Evolutionary conservation across 1,140 invertebrate species (phyloP).

Genomic region (Drosophila ananassae): DNA sequence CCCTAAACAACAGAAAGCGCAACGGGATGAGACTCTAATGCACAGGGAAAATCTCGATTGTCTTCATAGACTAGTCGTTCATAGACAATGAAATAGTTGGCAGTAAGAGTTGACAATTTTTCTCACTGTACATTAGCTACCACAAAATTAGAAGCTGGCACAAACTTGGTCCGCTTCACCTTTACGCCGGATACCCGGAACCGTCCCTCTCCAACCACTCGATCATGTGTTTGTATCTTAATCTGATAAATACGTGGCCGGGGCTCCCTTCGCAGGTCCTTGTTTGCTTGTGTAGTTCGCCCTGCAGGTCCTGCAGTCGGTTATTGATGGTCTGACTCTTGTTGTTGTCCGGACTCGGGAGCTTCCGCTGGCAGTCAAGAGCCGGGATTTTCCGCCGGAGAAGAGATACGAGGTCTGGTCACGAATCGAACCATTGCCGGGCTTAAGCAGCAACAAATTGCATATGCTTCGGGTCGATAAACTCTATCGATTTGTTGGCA

Average conservation of each 20-base stretch:
- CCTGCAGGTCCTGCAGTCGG: slow-evolving; percentile 51
- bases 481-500: slow-evolving; percentile 48
- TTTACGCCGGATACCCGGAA: not conserved
- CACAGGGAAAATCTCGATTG: slow-evolving; percentile 2
- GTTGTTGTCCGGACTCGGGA: slow-evolving; percentile 18
- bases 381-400: slow-evolving; percentile 64
- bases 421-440: slow-evolving; percentile 35
- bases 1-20: slow-evolving; percentile 40
- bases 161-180: slow-evolving; percentile 10
- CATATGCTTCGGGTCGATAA: slow-evolving; percentile 53
- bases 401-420: slow-evolving; percentile 48
- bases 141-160: slow-evolving; percentile 63
- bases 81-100: not conserved
- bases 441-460: slow-evolving; percentile 70
- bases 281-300: slow-evolving; percentile 49
- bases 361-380: slow-evolving; percentile 56
- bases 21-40: slow-evolving; percentile 9
- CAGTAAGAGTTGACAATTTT: not conserved
- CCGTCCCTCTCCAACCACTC: slow-evolving; percentile 3
- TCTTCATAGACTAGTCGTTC: no score
- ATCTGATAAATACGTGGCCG: slow-evolving; percentile 75
- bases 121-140: not conserved
- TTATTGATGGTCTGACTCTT: slow-evolving; percentile 67
- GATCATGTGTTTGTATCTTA: slow-evolving; percentile 79
- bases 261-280: slow-evolving; percentile 15